phyloP scores from a whole-genome alignment of 1,140 invertebrate species.

The Zaprionus lachaisei region DNA sequence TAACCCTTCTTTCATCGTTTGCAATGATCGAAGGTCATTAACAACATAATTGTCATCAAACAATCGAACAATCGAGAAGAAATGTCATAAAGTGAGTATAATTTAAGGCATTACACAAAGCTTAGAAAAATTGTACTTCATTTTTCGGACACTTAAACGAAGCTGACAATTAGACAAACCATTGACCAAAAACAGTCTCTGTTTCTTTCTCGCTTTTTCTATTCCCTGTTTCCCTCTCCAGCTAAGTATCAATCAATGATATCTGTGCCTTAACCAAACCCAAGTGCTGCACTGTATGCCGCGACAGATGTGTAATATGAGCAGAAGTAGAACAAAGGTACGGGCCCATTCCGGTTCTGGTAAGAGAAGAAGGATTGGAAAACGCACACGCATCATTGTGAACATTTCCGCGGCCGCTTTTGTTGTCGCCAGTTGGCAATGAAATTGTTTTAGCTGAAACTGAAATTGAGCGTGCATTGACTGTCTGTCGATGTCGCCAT shows the following conservation, averaged over 20 bases:
- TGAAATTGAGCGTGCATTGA: conserved; percentile 45
- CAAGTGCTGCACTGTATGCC: neutral
- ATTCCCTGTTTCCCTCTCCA: neutral
- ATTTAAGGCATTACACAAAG: no score
- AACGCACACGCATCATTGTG: conserved; percentile 63
- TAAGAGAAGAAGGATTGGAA: conserved; percentile 12
- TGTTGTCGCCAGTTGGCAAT: conserved; percentile 44
- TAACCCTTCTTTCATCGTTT: no score
- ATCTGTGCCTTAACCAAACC: neutral
- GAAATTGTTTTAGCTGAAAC: conserved; percentile 52
- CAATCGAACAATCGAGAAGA: accelerated
- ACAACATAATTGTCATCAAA: no score
- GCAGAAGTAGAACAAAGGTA: neutral
- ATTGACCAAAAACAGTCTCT: neutral
- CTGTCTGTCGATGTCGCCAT: conserved; percentile 6
- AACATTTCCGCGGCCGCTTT: conserved; percentile 61
- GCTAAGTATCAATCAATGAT: neutral
- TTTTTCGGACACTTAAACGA: no score
- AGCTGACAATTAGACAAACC: no score
- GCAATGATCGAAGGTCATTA: no score
- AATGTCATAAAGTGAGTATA: no score
- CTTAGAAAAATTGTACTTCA: no score
- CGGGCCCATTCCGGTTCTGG: neutral
- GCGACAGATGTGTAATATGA: neutral
- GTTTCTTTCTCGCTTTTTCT: neutral